These are phyloP conservation scores for Acanthaster planci DNA, from an alignment of 35 echinoderm and acorn worm species.

Conservation along the genomic window DNA sequence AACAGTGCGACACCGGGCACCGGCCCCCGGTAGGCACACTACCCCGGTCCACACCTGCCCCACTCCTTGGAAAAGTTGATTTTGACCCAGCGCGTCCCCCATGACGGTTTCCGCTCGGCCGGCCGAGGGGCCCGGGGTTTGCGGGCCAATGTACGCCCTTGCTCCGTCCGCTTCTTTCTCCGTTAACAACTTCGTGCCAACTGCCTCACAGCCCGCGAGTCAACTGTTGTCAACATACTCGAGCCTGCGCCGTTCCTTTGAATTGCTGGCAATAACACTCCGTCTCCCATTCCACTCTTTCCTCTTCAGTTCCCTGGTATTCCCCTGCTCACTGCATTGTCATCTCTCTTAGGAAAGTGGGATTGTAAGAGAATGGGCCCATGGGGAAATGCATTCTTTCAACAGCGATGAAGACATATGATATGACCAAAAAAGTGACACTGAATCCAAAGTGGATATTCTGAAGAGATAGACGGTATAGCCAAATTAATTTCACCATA, in stretches of 20 bases:
- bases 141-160: too few species aligned
- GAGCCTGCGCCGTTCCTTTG: too few species aligned
- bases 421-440: constrained; percentile 9
- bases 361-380: constrained; percentile 7
- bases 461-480: neutral
- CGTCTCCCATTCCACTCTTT: neutral
- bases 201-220: neutral
- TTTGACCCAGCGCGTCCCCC: too few species aligned
- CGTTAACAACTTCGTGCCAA: too few species aligned
- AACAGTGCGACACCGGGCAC: neutral
- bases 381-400: neutral
- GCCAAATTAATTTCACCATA: too few species aligned
- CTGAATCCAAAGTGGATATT: neutral
- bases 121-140: too few species aligned
- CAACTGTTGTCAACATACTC: too few species aligned
- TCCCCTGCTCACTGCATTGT: neutral
- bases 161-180: too few species aligned
- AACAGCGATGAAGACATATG: neutral
- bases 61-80: neutral
- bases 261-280: neutral
- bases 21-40: neutral
- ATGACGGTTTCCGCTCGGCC: neutral
- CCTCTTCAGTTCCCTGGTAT: neutral
- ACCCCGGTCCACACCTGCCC: neutral
- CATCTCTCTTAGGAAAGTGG: neutral